These are phyloP conservation scores for Dissostichus mawsoni DNA, from an alignment of 2,113 vertebrate genomes.

Conservation along the genomic window DNA sequence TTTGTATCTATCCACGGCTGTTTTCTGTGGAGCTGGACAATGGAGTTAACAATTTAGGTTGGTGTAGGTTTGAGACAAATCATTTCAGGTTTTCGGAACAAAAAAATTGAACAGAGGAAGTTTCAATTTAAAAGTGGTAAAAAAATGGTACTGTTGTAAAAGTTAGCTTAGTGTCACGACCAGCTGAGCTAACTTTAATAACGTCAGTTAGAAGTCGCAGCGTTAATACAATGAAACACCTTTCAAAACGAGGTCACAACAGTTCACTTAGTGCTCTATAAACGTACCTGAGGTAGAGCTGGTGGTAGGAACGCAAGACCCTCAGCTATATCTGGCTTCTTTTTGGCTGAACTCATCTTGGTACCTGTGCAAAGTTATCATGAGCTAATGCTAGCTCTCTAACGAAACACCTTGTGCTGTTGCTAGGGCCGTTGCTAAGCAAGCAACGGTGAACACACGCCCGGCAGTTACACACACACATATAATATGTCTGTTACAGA, in stretches of 20 bases:
- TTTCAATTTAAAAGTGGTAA: too few species aligned
- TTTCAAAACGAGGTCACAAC: background rate
- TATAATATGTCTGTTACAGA: too few species aligned
- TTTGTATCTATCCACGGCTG: constrained; percentile 48
- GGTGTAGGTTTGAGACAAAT: background rate
- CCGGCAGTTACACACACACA: too few species aligned
- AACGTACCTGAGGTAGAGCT: constrained; percentile 25
- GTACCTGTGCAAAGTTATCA: background rate
- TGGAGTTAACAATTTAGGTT: background rate
- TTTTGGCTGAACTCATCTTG: constrained; percentile 26
- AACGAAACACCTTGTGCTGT: constrained; percentile 13
- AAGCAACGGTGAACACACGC: background rate
- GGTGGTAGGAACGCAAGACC: fast-evolving
- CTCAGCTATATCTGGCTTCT: background rate
- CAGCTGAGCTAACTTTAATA: background rate
- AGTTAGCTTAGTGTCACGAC: background rate
- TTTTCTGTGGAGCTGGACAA: constrained; percentile 11
- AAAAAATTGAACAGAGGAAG: background rate
- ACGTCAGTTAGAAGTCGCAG: background rate
- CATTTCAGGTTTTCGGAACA: background rate
- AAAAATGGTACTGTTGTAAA: too few species aligned
- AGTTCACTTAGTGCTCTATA: background rate
- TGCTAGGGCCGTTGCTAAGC: constrained; percentile 59
- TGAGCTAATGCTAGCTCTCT: background rate
- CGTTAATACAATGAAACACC: background rate